phyloP scores from a whole-genome alignment of 2,888 invertebrate genomes.

The Drosophila rubida region DNA sequence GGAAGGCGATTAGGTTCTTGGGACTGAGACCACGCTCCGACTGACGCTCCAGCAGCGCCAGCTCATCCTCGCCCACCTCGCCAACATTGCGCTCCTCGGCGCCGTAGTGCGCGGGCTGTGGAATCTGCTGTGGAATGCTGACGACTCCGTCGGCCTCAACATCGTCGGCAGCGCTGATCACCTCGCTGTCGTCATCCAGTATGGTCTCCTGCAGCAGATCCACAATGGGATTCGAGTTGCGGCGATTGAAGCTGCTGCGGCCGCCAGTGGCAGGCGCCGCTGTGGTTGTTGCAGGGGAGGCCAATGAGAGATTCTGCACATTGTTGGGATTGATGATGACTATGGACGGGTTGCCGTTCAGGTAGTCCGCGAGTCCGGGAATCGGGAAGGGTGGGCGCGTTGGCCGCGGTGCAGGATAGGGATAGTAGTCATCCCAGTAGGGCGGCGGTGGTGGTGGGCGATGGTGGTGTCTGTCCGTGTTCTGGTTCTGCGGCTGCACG shows the following conservation, averaged over 20 bases:
- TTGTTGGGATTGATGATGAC: constrained; percentile 61
- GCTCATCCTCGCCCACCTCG: constrained; percentile 48
- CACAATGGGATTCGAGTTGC: constrained; percentile 25
- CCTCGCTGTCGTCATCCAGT: constrained; percentile 47
- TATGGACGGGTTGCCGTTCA: constrained; percentile 14
- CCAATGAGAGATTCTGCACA: constrained; percentile 18
- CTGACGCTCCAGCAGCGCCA: constrained; percentile 59
- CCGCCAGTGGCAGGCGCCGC: not conserved
- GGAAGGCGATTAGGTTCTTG: constrained; percentile 47
- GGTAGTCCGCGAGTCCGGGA: constrained; percentile 7
- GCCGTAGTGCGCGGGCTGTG: not conserved
- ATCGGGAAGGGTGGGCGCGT: constrained; percentile 15
- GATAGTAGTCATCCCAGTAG: constrained; percentile 28
- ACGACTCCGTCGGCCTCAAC: not conserved
- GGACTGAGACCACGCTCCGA: constrained; percentile 47
- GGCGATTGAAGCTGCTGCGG: not conserved
- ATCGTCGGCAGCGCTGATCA: constrained; percentile 23
- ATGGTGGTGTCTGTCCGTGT: constrained; percentile 28
- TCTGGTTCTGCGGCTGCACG: constrained; percentile 19
- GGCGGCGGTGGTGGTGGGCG: constrained; percentile 28
- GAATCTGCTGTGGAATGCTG: not conserved
- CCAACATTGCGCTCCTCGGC: constrained; percentile 45
- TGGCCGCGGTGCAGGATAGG: constrained; percentile 20
- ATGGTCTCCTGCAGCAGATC: constrained; percentile 41
- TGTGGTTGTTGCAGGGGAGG: not conserved